phyloP scores from a whole-genome alignment of 2,113 vertebrate genomes.

The Anarhynchus alexandrinus region DNA sequence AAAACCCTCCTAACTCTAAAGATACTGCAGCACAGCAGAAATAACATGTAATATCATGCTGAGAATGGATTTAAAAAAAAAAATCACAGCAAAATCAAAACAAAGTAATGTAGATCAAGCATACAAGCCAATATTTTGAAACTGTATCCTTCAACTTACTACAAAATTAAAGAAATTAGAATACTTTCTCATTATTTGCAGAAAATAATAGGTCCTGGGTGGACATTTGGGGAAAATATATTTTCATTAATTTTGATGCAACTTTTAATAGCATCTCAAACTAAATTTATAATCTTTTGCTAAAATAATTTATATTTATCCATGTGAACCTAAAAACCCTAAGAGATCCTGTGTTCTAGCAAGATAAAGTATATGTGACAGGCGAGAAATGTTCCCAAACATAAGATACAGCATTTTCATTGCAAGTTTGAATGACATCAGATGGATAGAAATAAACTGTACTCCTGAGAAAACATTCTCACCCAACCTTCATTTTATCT shows the following conservation, averaged over 20 bases:
- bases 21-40: not conserved
- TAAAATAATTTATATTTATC: not conserved
- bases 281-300: not conserved
- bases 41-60: not conserved
- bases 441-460: not conserved
- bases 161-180: not conserved
- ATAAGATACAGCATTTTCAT: not conserved
- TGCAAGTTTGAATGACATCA: not conserved
- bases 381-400: not conserved
- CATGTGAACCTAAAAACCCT: not conserved
- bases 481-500: not conserved
- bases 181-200: not conserved
- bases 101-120: not conserved
- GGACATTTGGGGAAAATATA: not conserved
- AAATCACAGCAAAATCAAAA: not conserved
- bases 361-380: not conserved
- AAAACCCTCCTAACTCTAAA: not conserved
- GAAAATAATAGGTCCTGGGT: not conserved
- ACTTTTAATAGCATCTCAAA: not conserved
- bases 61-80: not conserved
- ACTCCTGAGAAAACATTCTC: not conserved
- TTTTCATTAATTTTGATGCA: not conserved
- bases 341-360: not conserved
- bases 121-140: not conserved
- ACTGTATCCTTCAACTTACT: not conserved